Conservation (phyloP, 1,140 invertebrate genomes). For the Eumeta japonica region DNA sequence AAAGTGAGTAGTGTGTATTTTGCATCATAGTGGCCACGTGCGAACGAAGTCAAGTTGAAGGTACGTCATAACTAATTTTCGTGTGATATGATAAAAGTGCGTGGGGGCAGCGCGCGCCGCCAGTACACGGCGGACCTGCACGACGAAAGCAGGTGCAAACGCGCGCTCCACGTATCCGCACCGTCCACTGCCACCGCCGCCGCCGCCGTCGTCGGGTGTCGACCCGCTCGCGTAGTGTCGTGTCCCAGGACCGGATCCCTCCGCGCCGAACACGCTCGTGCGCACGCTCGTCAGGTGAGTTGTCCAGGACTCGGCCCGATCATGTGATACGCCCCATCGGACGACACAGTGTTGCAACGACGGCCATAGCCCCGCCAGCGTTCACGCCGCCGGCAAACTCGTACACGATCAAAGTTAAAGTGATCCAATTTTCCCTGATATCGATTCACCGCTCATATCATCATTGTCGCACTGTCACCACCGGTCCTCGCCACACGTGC, state of each 20-base stretch:
- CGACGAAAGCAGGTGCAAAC: slow-evolving; percentile 29
- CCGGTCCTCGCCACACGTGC: too few relatives aligned
- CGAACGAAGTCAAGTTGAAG: slow-evolving; percentile 43
- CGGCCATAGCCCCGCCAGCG: slow-evolving; percentile 2
- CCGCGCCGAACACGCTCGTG: slow-evolving; percentile 16
- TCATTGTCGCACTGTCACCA: slow-evolving; percentile 2
- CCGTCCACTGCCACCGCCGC: slow-evolving; percentile 18
- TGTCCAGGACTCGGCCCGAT: slow-evolving; percentile 8
- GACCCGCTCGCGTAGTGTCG: slow-evolving; percentile 30
- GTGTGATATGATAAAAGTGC: slow-evolving; percentile 49
- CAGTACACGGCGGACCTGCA: slow-evolving; percentile 38
- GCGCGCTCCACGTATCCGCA: slow-evolving; percentile 16
- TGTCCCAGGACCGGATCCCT: slow-evolving; percentile 19
- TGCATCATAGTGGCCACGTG: slow-evolving; percentile 6
- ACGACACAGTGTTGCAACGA: background rate
- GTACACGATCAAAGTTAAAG: slow-evolving; percentile 17
- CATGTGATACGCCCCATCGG: slow-evolving; percentile 9
- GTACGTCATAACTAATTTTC: slow-evolving; percentile 33
- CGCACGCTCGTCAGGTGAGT: slow-evolving; percentile 29
- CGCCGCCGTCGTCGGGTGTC: slow-evolving; percentile 8
- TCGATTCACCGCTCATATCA: too few relatives aligned
- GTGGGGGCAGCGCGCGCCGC: slow-evolving; percentile 28
- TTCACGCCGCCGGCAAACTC: slow-evolving; percentile 8
- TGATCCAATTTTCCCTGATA: slow-evolving; percentile 5
- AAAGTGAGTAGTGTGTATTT: too few relatives aligned